Evolutionary conservation across 1,140 invertebrate genomes (phyloP), one percentile per base, ranked within the genome.

Genomic region (Reticulitermes speratus): DNA sequence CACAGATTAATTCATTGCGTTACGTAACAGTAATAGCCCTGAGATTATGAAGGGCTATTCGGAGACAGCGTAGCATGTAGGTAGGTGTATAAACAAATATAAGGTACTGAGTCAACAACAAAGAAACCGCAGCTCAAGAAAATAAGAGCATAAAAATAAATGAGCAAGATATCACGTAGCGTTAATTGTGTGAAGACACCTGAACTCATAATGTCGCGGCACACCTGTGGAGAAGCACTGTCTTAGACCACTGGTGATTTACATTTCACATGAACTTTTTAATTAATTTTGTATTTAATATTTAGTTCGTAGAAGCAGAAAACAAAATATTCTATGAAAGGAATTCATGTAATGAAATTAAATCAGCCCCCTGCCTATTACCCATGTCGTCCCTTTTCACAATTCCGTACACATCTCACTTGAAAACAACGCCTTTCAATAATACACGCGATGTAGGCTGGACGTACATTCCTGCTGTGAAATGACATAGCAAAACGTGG

Each of bases 351-450:
- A 75, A 75, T 75, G 65, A 75, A 75, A 75, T 75, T 75, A 30
- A 75, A 75, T 75, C 65, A 75, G 25, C 65, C 65, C n/a, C 3
- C 65, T 30, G 3, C n/a, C 65, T 19, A 75, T 75, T 75, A 75
- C 65, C 65, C 65, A 30, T 75, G 65, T 75, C 65, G 65, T 75
- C 65, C n/a, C 65, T 59, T 30, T 75, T 75, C n/a, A 75, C 65
- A 75, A 75, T 75, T 75, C 65, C 65, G n/a, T 16, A 75, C 65
- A 75, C 65, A 30, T 75, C 65, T 75, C 65, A 30, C 65, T 3
- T 30, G 65, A 75, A 75, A 75, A 75, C 65, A 75, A 75, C 25
- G 65, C 65, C 65, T 75, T 75, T 75, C 65, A 75, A 75, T 65
- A 65, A 65, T 65, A 65, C 59, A 65, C 59, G 19, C 59, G 59